Percentiles rank a stretch among this genome's conserved stretches.
These are phyloP conservation scores for Loxodonta africana DNA, from an alignment of 2,113 vertebrate species.

Conservation along the genomic window DNA sequence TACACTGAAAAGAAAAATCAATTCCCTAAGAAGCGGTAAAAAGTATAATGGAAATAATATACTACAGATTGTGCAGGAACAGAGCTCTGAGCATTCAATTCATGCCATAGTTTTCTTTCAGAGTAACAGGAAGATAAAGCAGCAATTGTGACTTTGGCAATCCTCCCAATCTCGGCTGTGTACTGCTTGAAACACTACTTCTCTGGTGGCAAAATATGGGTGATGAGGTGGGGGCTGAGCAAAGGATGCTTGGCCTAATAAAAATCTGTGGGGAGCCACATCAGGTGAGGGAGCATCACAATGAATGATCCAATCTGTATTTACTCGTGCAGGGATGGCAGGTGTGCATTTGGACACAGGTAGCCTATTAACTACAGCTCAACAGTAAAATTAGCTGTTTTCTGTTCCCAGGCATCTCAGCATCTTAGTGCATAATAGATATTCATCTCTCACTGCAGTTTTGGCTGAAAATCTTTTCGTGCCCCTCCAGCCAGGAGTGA, in stretches of 20 bases:
- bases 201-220: conserved; percentile 66
- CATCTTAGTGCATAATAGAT: not conserved
- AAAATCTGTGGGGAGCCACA: conserved; percentile 46
- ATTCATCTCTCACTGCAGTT: conserved; percentile 33
- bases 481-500: not conserved
- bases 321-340: not conserved
- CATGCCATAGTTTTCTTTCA: conserved; percentile 82
- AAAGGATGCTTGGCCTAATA: conserved; percentile 27
- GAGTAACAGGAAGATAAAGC: conserved; percentile 75
- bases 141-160: conserved; percentile 74
- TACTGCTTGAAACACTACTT: conserved; percentile 72
- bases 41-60: conserved; percentile 71
- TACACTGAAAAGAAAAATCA: conserved; percentile 72
- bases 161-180: conserved; percentile 75
- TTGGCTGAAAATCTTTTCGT: conserved; percentile 63
- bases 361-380: conserved; percentile 63
- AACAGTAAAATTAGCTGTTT: conserved; percentile 53
- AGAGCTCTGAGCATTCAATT: conserved; percentile 80
- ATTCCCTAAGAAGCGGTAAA: conserved; percentile 76
- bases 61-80: conserved; percentile 69
- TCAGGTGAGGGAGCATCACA: not conserved
- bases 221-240: conserved; percentile 6
- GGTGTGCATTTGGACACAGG: not conserved
- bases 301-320: not conserved
- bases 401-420: conserved; percentile 47